These are phyloP conservation scores for Lophotis ruficrista DNA, from an alignment of 2,113 vertebrate species.

Conservation along the genomic window DNA sequence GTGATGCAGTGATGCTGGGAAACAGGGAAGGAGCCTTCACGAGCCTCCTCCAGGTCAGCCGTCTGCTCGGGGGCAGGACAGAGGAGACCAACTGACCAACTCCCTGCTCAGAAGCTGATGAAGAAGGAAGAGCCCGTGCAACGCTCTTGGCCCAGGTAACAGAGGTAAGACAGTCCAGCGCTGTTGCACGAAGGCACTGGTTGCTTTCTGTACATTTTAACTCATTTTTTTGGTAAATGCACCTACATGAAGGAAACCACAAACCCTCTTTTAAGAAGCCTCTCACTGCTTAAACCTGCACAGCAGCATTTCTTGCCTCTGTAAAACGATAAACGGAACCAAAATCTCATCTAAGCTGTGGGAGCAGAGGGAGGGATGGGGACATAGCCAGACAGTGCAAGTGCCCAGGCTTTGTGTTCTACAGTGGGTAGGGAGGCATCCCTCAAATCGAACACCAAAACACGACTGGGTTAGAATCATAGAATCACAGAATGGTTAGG, in stretches of 20 bases:
- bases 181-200: not conserved
- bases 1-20: not conserved
- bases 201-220: not conserved
- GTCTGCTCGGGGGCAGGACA: not conserved
- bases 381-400: not conserved
- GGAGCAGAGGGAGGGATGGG: not conserved
- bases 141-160: not conserved
- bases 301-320: not conserved
- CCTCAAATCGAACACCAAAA: not conserved
- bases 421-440: not conserved
- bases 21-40: not conserved
- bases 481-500: too few species aligned
- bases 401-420: not conserved
- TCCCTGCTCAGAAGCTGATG: not conserved
- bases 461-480: too few species aligned
- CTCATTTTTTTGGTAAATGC: not conserved
- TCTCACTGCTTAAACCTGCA: not conserved
- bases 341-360: not conserved
- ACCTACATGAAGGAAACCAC: not conserved
- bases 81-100: not conserved
- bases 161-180: fast-evolving
- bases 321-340: not conserved
- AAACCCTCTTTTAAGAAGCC: not conserved
- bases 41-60: not conserved
- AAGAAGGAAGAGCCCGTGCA: not conserved